Percentiles rank a stretch among this genome's conserved stretches.
These are phyloP conservation scores for Sycophila sp. DNA, from an alignment of 1,140 invertebrate species.

Conservation along the genomic window DNA sequence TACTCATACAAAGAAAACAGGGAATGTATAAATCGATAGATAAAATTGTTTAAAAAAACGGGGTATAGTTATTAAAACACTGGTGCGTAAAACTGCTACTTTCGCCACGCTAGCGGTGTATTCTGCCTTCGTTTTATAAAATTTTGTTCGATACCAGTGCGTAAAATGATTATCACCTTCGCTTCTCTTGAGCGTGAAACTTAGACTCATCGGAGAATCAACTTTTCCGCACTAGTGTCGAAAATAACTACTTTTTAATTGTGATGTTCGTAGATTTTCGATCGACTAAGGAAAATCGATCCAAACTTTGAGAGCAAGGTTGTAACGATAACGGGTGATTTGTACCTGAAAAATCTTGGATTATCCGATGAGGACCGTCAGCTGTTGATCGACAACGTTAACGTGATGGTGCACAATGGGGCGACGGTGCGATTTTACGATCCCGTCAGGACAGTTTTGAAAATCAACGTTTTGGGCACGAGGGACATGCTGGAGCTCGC, in stretches of 20 bases:
- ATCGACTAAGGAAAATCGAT: conserved; percentile 62
- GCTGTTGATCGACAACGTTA: conserved; percentile 70
- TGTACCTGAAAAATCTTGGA: conserved; percentile 74
- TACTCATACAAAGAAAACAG: too few relatives aligned
- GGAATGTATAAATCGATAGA: not conserved
- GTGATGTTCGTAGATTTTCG: conserved; percentile 67
- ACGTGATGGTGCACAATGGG: conserved; percentile 87
- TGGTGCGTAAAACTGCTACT: too few relatives aligned
- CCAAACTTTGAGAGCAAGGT: conserved; percentile 71
- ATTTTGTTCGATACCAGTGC: not conserved
- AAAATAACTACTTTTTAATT: not conserved
- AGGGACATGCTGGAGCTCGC: conserved; percentile 73
- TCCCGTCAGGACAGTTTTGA: conserved; percentile 74
- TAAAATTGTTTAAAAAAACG: too few relatives aligned
- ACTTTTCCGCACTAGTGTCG: not conserved
- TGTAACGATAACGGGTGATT: conserved; percentile 73
- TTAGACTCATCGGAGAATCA: not conserved
- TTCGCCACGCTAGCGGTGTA: too few relatives aligned
- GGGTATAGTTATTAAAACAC: too few relatives aligned
- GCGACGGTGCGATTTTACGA: conserved; percentile 91
- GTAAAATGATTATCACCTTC: too few relatives aligned
- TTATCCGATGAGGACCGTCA: conserved; percentile 72
- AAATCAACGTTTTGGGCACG: conserved; percentile 72
- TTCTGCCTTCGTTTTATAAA: too few relatives aligned
- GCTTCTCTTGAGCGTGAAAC: not conserved